phyloP scores from a whole-genome alignment of 1,140 invertebrate genomes.

The Alviniconcha marisindica region DNA sequence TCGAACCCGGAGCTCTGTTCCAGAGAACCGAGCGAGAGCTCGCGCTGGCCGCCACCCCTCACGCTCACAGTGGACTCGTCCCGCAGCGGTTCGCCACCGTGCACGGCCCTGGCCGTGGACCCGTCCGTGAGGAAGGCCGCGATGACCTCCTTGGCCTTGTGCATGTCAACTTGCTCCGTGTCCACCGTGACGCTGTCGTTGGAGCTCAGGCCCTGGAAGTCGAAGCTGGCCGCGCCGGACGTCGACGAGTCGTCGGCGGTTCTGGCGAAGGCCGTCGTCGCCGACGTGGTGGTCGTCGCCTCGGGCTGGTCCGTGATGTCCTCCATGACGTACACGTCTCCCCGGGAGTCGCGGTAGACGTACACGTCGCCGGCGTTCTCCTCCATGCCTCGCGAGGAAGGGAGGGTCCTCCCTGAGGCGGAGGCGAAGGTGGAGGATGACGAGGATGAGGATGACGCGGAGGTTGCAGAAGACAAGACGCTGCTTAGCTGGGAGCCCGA shows the following conservation, averaged over 20 bases:
- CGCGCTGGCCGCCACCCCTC: background rate
- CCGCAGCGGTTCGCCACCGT: background rate
- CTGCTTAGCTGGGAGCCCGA: background rate
- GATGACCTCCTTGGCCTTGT: slow-evolving; percentile 31
- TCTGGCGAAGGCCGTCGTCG: background rate
- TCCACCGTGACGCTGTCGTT: slow-evolving; percentile 7
- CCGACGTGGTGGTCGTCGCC: background rate
- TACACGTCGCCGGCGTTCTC: slow-evolving; percentile 20
- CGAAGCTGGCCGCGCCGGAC: background rate
- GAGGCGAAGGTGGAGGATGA: background rate
- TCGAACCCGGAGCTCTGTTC: background rate
- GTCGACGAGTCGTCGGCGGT: background rate
- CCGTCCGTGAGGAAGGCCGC: slow-evolving; percentile 19
- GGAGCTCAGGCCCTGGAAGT: background rate
- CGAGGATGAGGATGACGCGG: slow-evolving; percentile 18
- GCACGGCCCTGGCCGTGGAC: background rate
- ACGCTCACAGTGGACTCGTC: background rate
- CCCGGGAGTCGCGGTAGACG: slow-evolving; percentile 30
- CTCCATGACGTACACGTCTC: slow-evolving; percentile 33
- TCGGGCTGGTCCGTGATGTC: slow-evolving; percentile 30
- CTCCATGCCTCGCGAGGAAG: background rate
- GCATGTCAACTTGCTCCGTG: slow-evolving; percentile 12
- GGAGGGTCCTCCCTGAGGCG: background rate
- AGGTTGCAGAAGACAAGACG: background rate
- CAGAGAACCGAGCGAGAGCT: background rate